phyloP scores from a whole-genome alignment of 1,140 invertebrate species.

The Oedothorax gibbosus region DNA sequence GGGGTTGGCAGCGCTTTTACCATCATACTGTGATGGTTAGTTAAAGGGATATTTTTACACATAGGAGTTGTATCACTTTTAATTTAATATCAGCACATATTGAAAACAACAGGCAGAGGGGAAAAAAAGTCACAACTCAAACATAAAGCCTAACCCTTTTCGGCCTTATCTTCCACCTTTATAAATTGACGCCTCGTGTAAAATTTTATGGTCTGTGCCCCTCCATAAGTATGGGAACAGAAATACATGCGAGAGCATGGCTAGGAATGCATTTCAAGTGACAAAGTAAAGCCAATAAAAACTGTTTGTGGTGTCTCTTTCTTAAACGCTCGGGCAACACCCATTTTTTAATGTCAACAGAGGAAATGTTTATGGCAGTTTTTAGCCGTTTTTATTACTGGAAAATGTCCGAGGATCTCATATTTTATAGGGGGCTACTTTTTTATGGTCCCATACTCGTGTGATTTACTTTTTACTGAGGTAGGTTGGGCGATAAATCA shows the following conservation, averaged over 20 bases:
- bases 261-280: background rate
- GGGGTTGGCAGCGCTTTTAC: no score
- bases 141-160: no score
- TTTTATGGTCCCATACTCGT: slow-evolving; percentile 27
- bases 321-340: slow-evolving; percentile 21
- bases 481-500: slow-evolving; percentile 16
- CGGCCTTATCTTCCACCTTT: background rate
- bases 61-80: no score
- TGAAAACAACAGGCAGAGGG: no score
- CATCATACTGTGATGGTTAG: no score
- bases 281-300: slow-evolving; percentile 26
- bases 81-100: no score
- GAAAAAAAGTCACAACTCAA: no score
- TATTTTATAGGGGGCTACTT: slow-evolving; percentile 30
- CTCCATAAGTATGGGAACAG: background rate
- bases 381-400: slow-evolving; percentile 17
- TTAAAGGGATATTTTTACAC: no score
- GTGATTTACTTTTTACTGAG: slow-evolving; percentile 31
- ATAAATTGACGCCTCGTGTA: background rate
- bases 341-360: slow-evolving; percentile 29
- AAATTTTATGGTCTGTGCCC: slow-evolving; percentile 8
- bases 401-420: slow-evolving; percentile 18
- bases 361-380: slow-evolving; percentile 39
- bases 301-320: slow-evolving; percentile 36
- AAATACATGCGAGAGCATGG: background rate